Percentiles rank a stretch among this genome's conserved stretches.
Evolutionary conservation across 2,888 invertebrate species (phyloP).

Genomic region (Lottia scabra): DNA sequence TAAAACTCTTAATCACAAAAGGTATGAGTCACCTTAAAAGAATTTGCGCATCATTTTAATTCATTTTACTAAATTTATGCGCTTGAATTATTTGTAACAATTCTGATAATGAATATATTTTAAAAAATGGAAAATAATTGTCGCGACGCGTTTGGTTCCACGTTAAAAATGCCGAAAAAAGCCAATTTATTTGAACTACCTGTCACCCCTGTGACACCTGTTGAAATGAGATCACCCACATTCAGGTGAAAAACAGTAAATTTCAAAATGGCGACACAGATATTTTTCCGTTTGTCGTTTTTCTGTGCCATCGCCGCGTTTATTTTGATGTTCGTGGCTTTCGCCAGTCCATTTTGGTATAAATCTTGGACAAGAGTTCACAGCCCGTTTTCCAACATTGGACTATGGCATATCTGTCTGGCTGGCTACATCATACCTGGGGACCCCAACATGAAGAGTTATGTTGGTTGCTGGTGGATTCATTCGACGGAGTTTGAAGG

Average conservation of each 20-base stretch:
- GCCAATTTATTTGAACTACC: not conserved
- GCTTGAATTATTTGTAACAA: too few species aligned
- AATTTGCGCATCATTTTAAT: too few species aligned
- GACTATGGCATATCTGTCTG: constrained; percentile 60
- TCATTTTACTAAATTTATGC: too few species aligned
- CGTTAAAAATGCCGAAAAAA: too few species aligned
- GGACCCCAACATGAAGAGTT: constrained; percentile 55
- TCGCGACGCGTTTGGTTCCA: too few species aligned
- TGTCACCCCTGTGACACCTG: constrained; percentile 14
- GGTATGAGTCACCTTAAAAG: too few species aligned
- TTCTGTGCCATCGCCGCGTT: constrained; percentile 43
- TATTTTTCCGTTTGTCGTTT: constrained; percentile 40
- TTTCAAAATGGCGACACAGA: constrained; percentile 35
- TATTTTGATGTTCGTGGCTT: constrained; percentile 51
- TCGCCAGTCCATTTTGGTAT: constrained; percentile 59
- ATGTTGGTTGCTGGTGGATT: constrained; percentile 65
- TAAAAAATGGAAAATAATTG: too few species aligned
- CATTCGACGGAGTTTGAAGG: constrained; percentile 55
- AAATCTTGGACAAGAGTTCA: constrained; percentile 62
- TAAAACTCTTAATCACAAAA: too few species aligned
- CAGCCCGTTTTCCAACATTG: constrained; percentile 58
- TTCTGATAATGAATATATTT: too few species aligned
- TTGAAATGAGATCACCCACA: constrained; percentile 8
- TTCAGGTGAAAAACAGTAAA: constrained; percentile 13
- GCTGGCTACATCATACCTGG: constrained; percentile 57